Evolutionary conservation across 2,888 invertebrate genomes (phyloP), one percentile per base, ranked within the genome.

Genomic region (Andrena fulva): DNA sequence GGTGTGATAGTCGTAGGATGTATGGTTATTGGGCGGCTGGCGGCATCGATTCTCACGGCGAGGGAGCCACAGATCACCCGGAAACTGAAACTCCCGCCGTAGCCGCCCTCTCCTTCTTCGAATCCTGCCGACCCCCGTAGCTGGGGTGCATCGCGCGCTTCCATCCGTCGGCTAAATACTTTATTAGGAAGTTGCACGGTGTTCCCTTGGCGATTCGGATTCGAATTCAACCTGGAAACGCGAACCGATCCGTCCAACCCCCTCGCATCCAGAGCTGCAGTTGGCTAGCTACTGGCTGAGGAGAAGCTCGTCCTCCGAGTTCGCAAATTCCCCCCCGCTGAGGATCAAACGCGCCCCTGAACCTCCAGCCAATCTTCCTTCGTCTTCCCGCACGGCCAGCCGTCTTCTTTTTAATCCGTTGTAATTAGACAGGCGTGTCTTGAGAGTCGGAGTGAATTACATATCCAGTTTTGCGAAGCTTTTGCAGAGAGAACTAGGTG

Each of bases 1-100:
- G 93, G 93, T 92, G 93, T 93, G 92, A 93, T 93, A 92, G 91
- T 88, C 89, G 89, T 91, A 91, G 90, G 92, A 93, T 92, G 93
- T 92, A 93, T 93, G 93, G 94, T 93, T 94, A 94, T 94, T 94
- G 93, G 93, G 91, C 92, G 92, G 92, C 91, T 91, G 92, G 91
- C 91, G 91, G 93, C 93, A 94, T 94, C 94, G 93, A 94, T 94
- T 94, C 93, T 93, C 93, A 92, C 92, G 91, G 89, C 93, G 89
- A 93, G 93, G 93, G 93, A 93, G 92, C 93, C 92, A 93, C 93
- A 93, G 93, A 93, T 93, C 93, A 93, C 92, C 91, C 90, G 91
- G 89, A 92, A 93, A 93, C 93, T 92, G 91, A 93, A 92, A 93
- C 93, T 92, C 90, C 88, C 89, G 86, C 79, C 83, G 84, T 89